Evolutionary conservation across 2,797 vertebrate genomes (phyloP), one percentile per base, ranked within the genome.

Genomic region (Enteromius radiatus): DNA sequence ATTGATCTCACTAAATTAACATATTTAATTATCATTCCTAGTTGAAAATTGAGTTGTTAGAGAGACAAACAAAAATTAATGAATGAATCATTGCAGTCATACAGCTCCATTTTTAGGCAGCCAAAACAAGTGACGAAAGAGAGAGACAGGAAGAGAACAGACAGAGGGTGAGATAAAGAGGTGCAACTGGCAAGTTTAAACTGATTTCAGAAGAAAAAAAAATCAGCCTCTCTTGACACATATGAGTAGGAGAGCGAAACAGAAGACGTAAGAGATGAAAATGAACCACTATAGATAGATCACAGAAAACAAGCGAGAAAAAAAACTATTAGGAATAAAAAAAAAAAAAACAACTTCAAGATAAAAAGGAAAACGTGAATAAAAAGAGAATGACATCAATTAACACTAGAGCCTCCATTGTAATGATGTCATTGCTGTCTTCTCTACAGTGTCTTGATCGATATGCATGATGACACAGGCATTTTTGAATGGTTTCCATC

Each of bases 231-330:
- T 81, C 45, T 74, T 75, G 69, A 81, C 80, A 64, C 79, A 67
- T 74, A 19, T 1, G 68, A 81, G 65, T 38, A 26, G 75, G 23
- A 54, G 67, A 59, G 49, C 43, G 12, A 81, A 65, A 83, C 76
- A 82, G 63, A 76, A 43, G 36, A 38, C 14, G 45, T 47, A 43
- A 80, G 71, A 47, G 21, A 31, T 49, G 59, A 77, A 74, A 71
- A 65, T 59, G 74, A 78, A 78, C 73, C 64, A 82, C 63, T 81
- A 88, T 76, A 76, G 47, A 59, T 82, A 76, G 81, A 82, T 68
- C 81, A 67, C 49, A 82, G 49, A 76, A 76, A 76, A 76, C 26
- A 81, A 77, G 65, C 9, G 5, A 21, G 21, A 41, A 68, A 69
- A 68, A 47, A 59, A 67, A 28, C 38, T 21, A 68, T 59, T 43